Evolutionary conservation across 92 coral and sea anemone genomes (phyloP).

Genomic region (Parazoanthus swiftii): DNA sequence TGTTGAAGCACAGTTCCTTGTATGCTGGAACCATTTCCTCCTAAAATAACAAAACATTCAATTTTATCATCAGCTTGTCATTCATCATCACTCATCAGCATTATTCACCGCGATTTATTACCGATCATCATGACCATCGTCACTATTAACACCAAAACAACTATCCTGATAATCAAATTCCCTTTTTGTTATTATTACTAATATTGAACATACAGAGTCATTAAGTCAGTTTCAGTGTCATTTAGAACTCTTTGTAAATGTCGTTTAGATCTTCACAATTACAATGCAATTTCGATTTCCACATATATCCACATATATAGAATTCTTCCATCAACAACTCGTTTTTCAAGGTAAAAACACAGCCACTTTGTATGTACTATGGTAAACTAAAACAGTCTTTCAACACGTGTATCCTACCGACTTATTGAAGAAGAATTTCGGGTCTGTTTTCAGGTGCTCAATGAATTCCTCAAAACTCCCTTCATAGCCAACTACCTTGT

Average conservation of each 20-base stretch:
- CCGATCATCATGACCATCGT: background rate
- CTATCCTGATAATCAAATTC: no score
- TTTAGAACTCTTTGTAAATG: no score
- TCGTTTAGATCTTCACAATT: no score
- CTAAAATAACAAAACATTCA: conserved; percentile 40
- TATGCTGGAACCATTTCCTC: conserved; percentile 77
- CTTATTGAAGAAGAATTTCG: conserved; percentile 77
- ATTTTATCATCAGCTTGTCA: background rate
- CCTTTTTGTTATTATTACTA: no score
- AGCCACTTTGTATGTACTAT: background rate
- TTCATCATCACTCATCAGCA: background rate
- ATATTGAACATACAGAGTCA: no score
- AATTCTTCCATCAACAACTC: no score
- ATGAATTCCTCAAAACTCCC: conserved; percentile 80
- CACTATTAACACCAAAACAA: background rate
- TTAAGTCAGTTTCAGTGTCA: no score
- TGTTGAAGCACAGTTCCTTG: conserved; percentile 61
- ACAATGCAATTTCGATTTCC: no score
- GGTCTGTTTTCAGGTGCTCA: conserved; percentile 69
- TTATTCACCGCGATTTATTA: background rate
- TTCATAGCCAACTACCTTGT: conserved; percentile 71
- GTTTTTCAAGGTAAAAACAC: no score
- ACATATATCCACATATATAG: conserved; percentile 44
- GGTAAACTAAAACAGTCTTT: background rate
- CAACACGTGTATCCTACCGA: conserved; percentile 50